Evolutionary conservation across 2,113 vertebrate species (phyloP).

Genomic region (Alethe diademata): DNA sequence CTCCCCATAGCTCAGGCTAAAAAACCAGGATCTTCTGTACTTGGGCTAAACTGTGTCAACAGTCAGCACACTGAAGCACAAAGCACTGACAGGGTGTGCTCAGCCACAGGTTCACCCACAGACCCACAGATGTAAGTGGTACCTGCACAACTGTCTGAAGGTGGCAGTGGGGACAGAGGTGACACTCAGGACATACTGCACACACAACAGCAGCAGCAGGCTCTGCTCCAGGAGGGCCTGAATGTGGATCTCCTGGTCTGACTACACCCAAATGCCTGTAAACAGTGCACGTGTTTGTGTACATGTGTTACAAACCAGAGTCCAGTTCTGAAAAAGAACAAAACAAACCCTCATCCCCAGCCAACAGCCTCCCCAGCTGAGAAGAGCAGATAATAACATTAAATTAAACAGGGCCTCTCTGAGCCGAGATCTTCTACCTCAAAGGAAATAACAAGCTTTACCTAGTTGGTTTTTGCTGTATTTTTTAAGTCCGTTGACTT

Average conservation of each 20-base stretch:
- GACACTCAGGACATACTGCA: fast-evolving
- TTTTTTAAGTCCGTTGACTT: not conserved
- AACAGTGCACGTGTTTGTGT: fast-evolving
- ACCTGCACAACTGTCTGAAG: not conserved
- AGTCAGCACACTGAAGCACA: not conserved
- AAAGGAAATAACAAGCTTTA: slow-evolving; percentile 9
- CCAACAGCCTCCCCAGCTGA: not conserved
- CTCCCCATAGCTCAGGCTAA: not conserved
- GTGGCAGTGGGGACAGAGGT: not conserved
- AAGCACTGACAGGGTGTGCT: not conserved
- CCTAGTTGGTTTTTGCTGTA: not conserved
- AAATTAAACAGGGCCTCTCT: not conserved
- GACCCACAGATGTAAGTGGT: fast-evolving
- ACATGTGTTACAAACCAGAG: not conserved
- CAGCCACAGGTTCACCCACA: not conserved
- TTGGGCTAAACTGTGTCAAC: not conserved
- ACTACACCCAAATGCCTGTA: not conserved
- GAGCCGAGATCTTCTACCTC: not conserved
- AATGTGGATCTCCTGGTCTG: not conserved
- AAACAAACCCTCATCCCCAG: not conserved
- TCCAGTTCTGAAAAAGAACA: not conserved
- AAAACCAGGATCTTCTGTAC: not conserved
- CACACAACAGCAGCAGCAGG: not conserved
- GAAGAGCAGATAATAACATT: not conserved
- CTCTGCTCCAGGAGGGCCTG: not conserved